Conservation (phyloP, 2,113 vertebrate genomes). For the Hippolais icterina region DNA sequence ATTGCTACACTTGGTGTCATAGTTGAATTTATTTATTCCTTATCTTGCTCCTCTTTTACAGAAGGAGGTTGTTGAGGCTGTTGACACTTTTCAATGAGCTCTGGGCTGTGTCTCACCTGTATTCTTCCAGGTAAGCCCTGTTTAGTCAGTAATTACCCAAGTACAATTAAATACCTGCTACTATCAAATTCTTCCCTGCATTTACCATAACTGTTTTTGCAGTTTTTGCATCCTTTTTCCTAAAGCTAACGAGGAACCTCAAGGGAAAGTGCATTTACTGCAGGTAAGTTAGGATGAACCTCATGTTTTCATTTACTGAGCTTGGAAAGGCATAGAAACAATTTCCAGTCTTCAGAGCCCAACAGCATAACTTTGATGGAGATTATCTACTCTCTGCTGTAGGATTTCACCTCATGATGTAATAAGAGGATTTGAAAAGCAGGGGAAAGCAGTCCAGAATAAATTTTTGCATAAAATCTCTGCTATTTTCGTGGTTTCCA, state of each 20-base stretch:
- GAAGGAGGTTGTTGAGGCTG: not conserved
- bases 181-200: not conserved
- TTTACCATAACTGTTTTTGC: not conserved
- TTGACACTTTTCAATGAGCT: not conserved
- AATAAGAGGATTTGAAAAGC: conserved; percentile 51
- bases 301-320: not conserved
- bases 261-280: not conserved
- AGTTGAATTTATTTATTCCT: not conserved
- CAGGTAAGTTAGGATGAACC: not conserved
- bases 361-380: not conserved
- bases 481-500: not conserved
- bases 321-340: not conserved
- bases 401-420: conserved; percentile 31
- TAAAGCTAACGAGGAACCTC: not conserved
- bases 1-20: not conserved
- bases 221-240: not conserved
- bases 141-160: not conserved
- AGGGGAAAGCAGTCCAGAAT: not conserved
- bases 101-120: not conserved
- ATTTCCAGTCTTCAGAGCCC: not conserved
- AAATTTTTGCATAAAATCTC: conserved; percentile 19
- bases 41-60: not conserved
- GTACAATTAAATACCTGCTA: not conserved
- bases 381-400: conserved; percentile 39
- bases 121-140: not conserved